A percentile compares a stretch with the other conserved stretches of the same genome.
These are phyloP conservation scores for Notodonta dromedarius DNA, from an alignment of 2,888 invertebrate species.

Conservation along the genomic window DNA sequence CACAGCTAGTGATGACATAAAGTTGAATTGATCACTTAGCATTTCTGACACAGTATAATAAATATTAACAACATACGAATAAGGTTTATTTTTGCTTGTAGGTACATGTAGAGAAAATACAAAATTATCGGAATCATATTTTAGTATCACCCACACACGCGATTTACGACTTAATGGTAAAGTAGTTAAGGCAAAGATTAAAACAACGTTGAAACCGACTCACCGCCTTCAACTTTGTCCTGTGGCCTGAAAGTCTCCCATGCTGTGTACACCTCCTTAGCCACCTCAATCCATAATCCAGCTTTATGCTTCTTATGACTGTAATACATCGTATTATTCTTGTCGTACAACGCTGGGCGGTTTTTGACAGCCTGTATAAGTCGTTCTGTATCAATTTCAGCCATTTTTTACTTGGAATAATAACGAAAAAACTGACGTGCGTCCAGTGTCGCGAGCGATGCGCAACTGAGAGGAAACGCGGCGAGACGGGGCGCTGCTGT, in stretches of 20 bases:
- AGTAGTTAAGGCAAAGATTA: accelerated
- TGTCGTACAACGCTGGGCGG: slow-evolving; percentile 55
- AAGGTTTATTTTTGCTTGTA: neutral
- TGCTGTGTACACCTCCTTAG: slow-evolving; percentile 49
- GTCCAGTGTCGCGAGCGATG: slow-evolving; percentile 30
- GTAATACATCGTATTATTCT: slow-evolving; percentile 48
- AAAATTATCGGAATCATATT: neutral
- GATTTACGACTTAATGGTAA: slow-evolving; percentile 15
- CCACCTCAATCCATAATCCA: slow-evolving; percentile 56
- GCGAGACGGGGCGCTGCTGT: slow-evolving; percentile 37
- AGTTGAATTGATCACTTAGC: neutral
- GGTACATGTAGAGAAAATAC: neutral
- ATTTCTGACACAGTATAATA: neutral
- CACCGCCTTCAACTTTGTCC: slow-evolving; percentile 53
- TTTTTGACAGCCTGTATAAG: slow-evolving; percentile 55
- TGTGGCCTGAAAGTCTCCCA: slow-evolving; percentile 53
- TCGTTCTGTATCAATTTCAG: slow-evolving; percentile 47
- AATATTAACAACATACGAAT: neutral
- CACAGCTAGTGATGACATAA: no score
- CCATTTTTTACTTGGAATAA: slow-evolving; percentile 32
- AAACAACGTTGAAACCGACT: slow-evolving; percentile 18
- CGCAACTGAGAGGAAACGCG: slow-evolving; percentile 59
- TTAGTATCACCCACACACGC: neutral
- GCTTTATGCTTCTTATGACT: slow-evolving; percentile 52
- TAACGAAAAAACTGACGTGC: slow-evolving; percentile 42